Percentiles rank a stretch among this genome's conserved stretches.
These are phyloP conservation scores for Pogonocichla stellata DNA, from an alignment of 2,113 vertebrate genomes.

Conservation along the genomic window DNA sequence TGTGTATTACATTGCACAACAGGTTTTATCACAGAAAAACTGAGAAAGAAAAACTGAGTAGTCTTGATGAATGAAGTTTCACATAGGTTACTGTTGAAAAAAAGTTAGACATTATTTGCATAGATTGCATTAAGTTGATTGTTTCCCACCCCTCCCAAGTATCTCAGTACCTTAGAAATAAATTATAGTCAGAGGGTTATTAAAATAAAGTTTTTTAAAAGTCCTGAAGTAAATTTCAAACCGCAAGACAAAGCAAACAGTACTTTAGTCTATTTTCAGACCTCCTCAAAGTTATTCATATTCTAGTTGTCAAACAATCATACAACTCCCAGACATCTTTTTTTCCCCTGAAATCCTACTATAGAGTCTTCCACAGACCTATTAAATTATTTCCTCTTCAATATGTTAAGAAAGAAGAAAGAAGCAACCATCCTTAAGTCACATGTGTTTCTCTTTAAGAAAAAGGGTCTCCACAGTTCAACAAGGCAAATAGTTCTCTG, in stretches of 20 bases:
- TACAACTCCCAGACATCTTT: not conserved
- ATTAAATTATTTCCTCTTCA: not conserved
- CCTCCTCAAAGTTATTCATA: not conserved
- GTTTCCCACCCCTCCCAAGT: constrained; percentile 32
- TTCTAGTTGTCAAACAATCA: not conserved
- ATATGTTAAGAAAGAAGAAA: not conserved
- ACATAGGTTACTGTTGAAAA: not conserved
- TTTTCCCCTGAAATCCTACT: not conserved
- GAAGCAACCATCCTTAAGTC: not conserved
- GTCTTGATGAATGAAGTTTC: constrained; percentile 35
- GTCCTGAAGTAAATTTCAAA: constrained; percentile 4
- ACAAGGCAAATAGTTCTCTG: not conserved
- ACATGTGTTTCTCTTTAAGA: not conserved
- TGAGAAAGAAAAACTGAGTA: constrained; percentile 1
- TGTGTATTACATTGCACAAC: not conserved
- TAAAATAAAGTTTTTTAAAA: not conserved
- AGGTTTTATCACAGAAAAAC: constrained; percentile 46
- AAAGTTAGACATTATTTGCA: constrained; percentile 21
- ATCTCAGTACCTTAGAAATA: not conserved
- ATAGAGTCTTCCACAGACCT: not conserved
- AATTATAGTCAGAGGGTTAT: not conserved
- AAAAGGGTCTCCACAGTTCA: not conserved
- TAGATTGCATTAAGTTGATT: constrained; percentile 7
- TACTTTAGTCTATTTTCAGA: not conserved
- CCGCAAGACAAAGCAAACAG: not conserved